Percentiles rank a stretch among this genome's conserved stretches.
phyloP scores from a whole-genome alignment of 2,113 vertebrate genomes.

The Phocoena phocoena region DNA sequence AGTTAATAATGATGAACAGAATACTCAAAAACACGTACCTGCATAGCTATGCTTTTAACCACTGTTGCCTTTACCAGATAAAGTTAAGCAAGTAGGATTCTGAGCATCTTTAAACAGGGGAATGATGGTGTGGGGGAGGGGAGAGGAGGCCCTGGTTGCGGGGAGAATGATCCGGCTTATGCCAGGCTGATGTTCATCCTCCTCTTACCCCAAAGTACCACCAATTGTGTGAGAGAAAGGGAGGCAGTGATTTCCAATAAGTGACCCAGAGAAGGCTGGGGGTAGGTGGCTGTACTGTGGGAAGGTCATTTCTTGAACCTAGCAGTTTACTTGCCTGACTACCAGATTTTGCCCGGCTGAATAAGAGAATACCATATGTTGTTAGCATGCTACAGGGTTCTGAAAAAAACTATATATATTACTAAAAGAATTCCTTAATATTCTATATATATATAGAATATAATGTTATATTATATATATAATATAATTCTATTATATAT shows the following conservation, averaged over 20 bases:
- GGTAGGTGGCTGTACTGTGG: neutral
- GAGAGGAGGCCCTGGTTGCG: neutral
- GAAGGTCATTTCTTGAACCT: neutral
- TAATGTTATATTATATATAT: neutral
- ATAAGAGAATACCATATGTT: neutral
- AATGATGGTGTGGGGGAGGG: neutral
- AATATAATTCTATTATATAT: neutral
- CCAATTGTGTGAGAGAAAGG: neutral
- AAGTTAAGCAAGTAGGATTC: neutral
- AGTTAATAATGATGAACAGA: neutral
- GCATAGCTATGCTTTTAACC: neutral
- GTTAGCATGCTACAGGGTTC: neutral
- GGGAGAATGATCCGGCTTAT: neutral
- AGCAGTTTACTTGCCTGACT: neutral
- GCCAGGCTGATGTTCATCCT: neutral
- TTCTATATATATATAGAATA: neutral
- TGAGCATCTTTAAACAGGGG: neutral
- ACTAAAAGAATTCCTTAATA: neutral
- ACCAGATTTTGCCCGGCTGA: neutral
- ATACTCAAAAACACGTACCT: neutral
- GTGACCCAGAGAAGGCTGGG: neutral
- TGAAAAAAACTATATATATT: neutral
- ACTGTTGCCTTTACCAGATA: neutral
- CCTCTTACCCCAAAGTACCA: neutral
- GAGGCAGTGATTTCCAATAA: neutral